Conservation (phyloP, 2,888 invertebrate species). For the Osedax frankpressi region DNA sequence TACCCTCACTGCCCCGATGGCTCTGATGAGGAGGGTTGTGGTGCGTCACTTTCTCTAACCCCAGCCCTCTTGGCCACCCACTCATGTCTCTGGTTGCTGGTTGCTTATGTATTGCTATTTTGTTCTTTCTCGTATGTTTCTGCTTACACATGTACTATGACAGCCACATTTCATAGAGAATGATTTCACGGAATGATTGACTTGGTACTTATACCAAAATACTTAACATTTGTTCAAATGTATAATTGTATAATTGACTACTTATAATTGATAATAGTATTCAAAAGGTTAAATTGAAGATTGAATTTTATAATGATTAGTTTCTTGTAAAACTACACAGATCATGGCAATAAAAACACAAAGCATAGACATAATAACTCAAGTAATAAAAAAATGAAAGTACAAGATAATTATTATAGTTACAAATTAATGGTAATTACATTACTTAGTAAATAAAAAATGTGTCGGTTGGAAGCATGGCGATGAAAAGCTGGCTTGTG, state of each 20-base stretch:
- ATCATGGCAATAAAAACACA: neutral
- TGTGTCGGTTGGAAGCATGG: neutral
- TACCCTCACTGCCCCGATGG: conserved; percentile 43
- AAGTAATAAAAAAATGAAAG: neutral
- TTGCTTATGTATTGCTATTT: neutral
- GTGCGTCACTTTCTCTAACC: conserved; percentile 18
- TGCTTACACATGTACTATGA: conserved; percentile 4
- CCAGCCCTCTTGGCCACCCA: neutral
- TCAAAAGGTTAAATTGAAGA: neutral
- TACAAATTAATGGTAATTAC: conserved; percentile 1
- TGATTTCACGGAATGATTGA: neutral
- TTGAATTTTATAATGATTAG: neutral
- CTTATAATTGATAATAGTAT: neutral
- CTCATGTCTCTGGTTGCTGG: neutral
- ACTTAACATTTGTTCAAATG: neutral
- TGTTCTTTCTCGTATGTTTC: neutral
- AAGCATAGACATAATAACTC: neutral
- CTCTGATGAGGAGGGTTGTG: conserved; percentile 44
- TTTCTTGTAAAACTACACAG: neutral
- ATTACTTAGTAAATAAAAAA: neutral
- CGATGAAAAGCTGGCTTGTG: neutral
- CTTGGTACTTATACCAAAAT: neutral
- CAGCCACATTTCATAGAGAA: neutral
- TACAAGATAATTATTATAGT: conserved; percentile 2
- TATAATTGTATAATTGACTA: neutral